A percentile compares a stretch with the other conserved stretches of the same genome.
Conservation (phyloP, 2,113 vertebrate species). For the Haliaeetus leucogaster region DNA sequence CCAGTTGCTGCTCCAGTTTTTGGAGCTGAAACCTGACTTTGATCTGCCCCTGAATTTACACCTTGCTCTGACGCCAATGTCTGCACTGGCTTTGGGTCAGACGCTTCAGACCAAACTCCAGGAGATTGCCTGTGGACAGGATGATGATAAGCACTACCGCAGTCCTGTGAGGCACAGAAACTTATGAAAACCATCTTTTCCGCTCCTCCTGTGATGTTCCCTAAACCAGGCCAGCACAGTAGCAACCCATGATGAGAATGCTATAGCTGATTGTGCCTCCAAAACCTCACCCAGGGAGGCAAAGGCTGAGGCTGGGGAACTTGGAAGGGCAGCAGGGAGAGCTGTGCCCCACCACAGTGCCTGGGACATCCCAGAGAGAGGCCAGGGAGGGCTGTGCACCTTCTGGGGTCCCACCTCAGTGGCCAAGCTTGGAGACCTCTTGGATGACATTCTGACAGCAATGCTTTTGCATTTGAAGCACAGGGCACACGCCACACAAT, state of each 20-base stretch:
- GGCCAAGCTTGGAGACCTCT: background rate
- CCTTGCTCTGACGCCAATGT: background rate
- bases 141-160: fast-evolving
- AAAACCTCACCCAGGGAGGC: background rate
- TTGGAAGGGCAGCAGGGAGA: background rate
- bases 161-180: background rate
- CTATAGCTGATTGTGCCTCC: background rate
- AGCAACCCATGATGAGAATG: background rate
- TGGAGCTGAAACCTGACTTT: background rate
- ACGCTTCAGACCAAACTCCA: background rate
- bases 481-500: background rate
- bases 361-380: background rate
- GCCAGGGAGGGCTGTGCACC: background rate
- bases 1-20: background rate
- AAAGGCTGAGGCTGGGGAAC: background rate
- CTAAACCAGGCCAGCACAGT: background rate
- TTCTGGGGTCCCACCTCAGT: background rate
- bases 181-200: background rate
- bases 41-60: slow-evolving; percentile 15
- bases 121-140: background rate
- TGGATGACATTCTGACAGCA: background rate
- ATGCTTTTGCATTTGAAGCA: background rate
- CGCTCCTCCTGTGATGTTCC: background rate
- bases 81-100: background rate
- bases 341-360: background rate